Evolutionary conservation across 2,888 invertebrate species (phyloP), one percentile per base, ranked within the genome.

Genomic region (Epistrophe grossulariae): DNA sequence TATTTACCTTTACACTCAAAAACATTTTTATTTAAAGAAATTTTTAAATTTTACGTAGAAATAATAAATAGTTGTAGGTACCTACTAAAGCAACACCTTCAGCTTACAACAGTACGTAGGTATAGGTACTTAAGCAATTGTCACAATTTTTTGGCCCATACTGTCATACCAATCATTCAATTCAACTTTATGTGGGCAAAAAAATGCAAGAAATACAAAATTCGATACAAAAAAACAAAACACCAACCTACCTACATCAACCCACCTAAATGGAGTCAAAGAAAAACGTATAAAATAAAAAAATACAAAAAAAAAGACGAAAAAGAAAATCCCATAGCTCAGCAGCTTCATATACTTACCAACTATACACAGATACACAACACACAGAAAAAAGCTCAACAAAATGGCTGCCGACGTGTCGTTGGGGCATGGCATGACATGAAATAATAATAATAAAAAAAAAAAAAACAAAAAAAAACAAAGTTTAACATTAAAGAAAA

Each of bases 321-420:
- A 64, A 74, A 79, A 79, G 71, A 71, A 84, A 78, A 80, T 74
- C 57, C 70, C 68, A 79, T 62, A 62, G 66, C 68, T 68, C 82
- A 62, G 40, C 68, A 70, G 38, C 35, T n/a, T 70, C 38, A 66
- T 66, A 48, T 10, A 38, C 15, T 28, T 28, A 68, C 38, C 24
- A 1, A 24, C 24, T 24, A 24, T 24, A 38, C 74, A 64, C 50
- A 48, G 15, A 45, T 17, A 38, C 52, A 62, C 40, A 38, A 52
- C 31, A 62, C 52, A 55, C 19, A 43, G 9, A 73, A 76, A 76
- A 76, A 79, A 74, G 40, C 74, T 83, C 68, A 76, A 84, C 84
- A 84, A 84, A 84, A 84, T 84, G 84, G 84, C 84, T 50, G 84
- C 74, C 64, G 48, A 60, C 59, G 11, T 40, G 79, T 73, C 66